A percentile compares a stretch with the other conserved stretches of the same genome.
Evolutionary conservation across 2,113 vertebrate species (phyloP).

Genomic region (Physeter macrocephalus): DNA sequence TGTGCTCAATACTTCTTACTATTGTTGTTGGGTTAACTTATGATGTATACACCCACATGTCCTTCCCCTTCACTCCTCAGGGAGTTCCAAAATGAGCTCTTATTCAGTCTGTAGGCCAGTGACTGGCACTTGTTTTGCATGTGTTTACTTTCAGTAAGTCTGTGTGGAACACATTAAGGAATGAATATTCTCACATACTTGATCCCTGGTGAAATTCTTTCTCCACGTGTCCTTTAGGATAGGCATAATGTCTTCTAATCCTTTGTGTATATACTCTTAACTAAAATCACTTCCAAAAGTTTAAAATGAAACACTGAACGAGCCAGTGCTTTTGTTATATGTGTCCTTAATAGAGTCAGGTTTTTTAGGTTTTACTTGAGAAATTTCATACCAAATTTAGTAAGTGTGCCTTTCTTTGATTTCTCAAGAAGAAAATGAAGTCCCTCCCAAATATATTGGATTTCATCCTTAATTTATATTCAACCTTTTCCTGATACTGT

Average conservation of each 20-base stretch:
- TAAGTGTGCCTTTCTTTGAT: background rate
- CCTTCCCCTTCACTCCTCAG: background rate
- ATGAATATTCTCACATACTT: background rate
- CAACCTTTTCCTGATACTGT: background rate
- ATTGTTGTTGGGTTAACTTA: background rate
- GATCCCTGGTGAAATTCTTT: background rate
- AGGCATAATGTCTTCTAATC: background rate
- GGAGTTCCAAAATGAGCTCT: background rate
- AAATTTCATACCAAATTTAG: background rate
- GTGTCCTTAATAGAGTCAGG: background rate
- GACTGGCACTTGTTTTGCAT: background rate
- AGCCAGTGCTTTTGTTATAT: background rate
- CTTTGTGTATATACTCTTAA: background rate
- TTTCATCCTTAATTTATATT: slow-evolving; percentile 4
- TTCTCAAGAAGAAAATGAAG: slow-evolving; percentile 37
- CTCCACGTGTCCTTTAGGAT: background rate
- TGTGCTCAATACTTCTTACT: background rate
- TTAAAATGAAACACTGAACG: background rate
- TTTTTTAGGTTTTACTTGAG: background rate
- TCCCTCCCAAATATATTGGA: background rate
- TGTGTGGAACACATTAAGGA: background rate
- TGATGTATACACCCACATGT: background rate
- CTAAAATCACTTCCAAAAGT: background rate
- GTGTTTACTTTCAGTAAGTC: background rate
- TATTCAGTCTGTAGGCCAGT: background rate